A percentile compares a stretch with the other conserved stretches of the same genome.
These are phyloP conservation scores for Indicator indicator DNA, from an alignment of 2,113 vertebrate species.

Conservation along the genomic window DNA sequence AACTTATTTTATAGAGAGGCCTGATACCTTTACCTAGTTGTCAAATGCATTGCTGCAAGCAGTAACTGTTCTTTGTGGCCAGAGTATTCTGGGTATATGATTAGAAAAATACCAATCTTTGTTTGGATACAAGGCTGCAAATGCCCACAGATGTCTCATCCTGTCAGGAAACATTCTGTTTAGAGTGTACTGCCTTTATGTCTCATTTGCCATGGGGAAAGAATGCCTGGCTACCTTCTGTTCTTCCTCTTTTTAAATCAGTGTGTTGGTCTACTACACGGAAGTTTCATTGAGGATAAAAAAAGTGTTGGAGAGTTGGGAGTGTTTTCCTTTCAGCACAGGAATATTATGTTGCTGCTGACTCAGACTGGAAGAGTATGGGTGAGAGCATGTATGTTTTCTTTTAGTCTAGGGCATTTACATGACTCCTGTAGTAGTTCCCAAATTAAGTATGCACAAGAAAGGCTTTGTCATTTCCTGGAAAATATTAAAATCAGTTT, in stretches of 20 bases:
- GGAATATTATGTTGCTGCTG: not conserved
- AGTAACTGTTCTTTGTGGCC: not conserved
- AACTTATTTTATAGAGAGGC: not conserved
- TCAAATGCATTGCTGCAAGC: not conserved
- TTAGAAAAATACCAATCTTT: not conserved
- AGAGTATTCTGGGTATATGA: not conserved
- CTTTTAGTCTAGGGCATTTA: not conserved
- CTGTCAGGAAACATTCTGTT: not conserved
- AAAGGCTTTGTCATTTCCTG: not conserved
- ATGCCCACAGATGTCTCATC: not conserved
- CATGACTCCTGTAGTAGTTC: not conserved
- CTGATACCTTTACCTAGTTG: not conserved
- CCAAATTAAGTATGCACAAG: not conserved
- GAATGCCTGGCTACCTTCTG: not conserved
- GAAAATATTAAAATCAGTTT: not conserved
- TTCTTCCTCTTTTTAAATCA: not conserved
- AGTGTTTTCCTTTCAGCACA: not conserved
- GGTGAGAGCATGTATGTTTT: not conserved
- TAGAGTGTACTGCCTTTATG: not conserved
- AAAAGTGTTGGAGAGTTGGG: not conserved
- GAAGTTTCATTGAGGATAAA: not conserved
- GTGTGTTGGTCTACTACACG: rapidly evolving
- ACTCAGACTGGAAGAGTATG: not conserved
- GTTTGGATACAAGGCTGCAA: constrained; percentile 7
- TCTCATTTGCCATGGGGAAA: not conserved